A percentile compares a stretch with the other conserved stretches of the same genome.
phyloP scores from a whole-genome alignment of 2,888 invertebrate genomes.

The Megamerina dolium region DNA sequence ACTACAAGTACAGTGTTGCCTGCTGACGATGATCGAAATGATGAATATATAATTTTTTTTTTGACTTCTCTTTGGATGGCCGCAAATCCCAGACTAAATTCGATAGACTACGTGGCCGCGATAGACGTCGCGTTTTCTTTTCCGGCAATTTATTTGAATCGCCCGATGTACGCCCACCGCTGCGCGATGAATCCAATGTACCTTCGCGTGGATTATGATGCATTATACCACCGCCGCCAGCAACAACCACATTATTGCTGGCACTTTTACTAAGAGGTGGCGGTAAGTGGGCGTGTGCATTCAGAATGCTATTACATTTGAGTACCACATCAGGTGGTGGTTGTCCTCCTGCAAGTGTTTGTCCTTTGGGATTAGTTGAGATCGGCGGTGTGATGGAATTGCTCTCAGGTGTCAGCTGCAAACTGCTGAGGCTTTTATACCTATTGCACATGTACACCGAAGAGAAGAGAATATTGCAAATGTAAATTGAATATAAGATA shows the following conservation, averaged over 20 bases:
- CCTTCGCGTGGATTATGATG: slow-evolving; percentile 57
- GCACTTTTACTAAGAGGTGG: slow-evolving; percentile 38
- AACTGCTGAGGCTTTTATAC: slow-evolving; percentile 50
- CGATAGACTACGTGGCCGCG: slow-evolving; percentile 77
- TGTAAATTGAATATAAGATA: slow-evolving; percentile 4
- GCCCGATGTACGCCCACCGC: slow-evolving; percentile 78
- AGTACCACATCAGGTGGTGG: slow-evolving; percentile 41
- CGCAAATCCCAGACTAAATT: slow-evolving; percentile 78
- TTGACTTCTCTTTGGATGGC: slow-evolving; percentile 50
- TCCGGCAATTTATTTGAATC: slow-evolving; percentile 77
- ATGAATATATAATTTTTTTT: slow-evolving; percentile 50
- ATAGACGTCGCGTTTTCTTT: slow-evolving; percentile 72
- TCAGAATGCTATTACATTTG: slow-evolving; percentile 41
- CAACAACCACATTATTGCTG: slow-evolving; percentile 37
- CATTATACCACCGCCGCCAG: slow-evolving; percentile 28
- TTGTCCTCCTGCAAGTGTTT: too few species aligned
- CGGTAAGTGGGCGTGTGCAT: slow-evolving; percentile 25
- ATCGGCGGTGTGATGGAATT: slow-evolving; percentile 46
- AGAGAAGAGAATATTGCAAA: slow-evolving; percentile 1
- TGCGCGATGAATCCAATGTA: slow-evolving; percentile 84
- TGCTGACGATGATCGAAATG: slow-evolving; percentile 50
- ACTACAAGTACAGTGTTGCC: slow-evolving; percentile 49
- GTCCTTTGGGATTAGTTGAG: slow-evolving; percentile 47
- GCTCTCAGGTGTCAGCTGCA: slow-evolving; percentile 49
- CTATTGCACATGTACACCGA: slow-evolving; percentile 24